phyloP scores from a whole-genome alignment of 2,113 vertebrate genomes.

The Phrynocephalus versicolor region DNA sequence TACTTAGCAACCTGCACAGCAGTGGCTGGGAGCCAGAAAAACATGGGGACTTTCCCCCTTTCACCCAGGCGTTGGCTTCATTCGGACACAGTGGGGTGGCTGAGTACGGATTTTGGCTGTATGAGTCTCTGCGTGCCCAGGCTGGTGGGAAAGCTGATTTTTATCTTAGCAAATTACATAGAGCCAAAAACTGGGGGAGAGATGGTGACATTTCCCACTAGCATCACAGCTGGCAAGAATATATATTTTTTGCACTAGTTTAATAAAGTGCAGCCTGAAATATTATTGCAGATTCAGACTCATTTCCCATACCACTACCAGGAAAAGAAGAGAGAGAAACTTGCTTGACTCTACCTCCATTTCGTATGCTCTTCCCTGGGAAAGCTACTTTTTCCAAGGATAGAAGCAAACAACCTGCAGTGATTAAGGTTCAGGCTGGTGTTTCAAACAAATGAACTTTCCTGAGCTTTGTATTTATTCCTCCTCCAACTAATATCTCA shows the following conservation, averaged over 20 bases:
- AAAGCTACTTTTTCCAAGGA: no score
- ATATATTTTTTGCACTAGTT: not conserved
- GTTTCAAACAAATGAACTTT: no score
- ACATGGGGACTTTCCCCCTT: not conserved
- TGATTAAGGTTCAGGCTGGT: no score
- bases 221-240: not conserved
- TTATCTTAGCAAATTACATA: slow-evolving; percentile 34
- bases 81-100: slow-evolving; percentile 33
- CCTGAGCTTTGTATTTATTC: no score
- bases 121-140: slow-evolving; percentile 14
- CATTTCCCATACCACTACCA: not conserved
- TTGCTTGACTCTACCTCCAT: slow-evolving; percentile 34
- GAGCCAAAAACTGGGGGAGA: not conserved
- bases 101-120: slow-evolving; percentile 40
- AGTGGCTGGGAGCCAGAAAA: slow-evolving; percentile 20
- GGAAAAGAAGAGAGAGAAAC: slow-evolving; percentile 1
- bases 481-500: no score
- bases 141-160: slow-evolving; percentile 20
- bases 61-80: not conserved
- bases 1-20: slow-evolving; percentile 16
- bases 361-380: not conserved
- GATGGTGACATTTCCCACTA: slow-evolving; percentile 35
- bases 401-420: no score
- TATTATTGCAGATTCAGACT: slow-evolving; percentile 28
- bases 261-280: slow-evolving; percentile 7